These are phyloP conservation scores for Condylostylus longicornis DNA, from an alignment of 1,140 invertebrate genomes.

Conservation along the genomic window DNA sequence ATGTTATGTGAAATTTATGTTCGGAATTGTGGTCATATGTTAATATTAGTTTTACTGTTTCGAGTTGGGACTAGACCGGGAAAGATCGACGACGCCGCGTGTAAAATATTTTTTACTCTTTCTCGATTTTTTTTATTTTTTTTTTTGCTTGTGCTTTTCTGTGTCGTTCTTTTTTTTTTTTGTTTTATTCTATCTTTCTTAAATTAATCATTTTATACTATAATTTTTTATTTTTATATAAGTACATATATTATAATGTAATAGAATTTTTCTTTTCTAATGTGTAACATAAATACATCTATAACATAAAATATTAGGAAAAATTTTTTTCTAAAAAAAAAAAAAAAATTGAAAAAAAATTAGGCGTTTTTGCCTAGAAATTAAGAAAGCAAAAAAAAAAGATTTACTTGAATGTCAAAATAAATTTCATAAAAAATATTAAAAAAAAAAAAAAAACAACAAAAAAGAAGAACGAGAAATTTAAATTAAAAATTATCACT, in stretches of 20 bases:
- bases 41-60: constrained; percentile 33
- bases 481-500: constrained; percentile 1
- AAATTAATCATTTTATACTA: too few species aligned
- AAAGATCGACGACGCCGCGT: constrained; percentile 27
- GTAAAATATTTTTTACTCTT: too few species aligned
- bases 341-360: not conserved
- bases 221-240: too few species aligned
- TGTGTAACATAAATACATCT: too few species aligned
- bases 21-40: constrained; percentile 34
- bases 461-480: not conserved
- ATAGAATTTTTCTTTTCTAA: too few species aligned
- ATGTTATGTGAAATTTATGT: too few species aligned
- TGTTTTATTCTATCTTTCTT: too few species aligned
- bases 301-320: too few species aligned
- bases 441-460: not conserved
- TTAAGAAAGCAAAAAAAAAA: not conserved
- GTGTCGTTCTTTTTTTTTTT: too few species aligned
- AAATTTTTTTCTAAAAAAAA: not conserved
- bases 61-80: constrained; percentile 34
- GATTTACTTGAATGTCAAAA: constrained; percentile 1
- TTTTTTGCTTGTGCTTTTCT: too few species aligned
- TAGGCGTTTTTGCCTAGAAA: constrained; percentile 2
- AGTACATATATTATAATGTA: too few species aligned
- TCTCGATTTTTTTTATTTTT: too few species aligned
- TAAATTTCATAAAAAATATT: constrained; percentile 2